Evolutionary conservation across 2,113 vertebrate genomes (phyloP).

Genomic region (Rhea americana): DNA sequence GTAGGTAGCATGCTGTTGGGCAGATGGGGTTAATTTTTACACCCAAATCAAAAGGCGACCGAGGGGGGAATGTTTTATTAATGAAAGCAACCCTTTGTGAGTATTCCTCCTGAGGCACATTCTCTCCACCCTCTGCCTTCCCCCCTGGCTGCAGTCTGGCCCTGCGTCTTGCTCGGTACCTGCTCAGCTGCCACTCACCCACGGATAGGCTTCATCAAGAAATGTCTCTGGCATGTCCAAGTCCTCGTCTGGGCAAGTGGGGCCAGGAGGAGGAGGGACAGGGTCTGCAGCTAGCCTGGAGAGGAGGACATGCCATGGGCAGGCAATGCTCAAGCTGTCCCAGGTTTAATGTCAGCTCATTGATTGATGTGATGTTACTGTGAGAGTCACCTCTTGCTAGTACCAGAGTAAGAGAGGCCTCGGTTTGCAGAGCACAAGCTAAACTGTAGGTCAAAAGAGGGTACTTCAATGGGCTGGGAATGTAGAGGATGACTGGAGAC

Average conservation of each 20-base stretch:
- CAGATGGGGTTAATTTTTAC: conserved; percentile 73
- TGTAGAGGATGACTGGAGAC: background rate
- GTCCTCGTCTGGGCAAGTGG: background rate
- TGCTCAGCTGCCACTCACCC: conserved; percentile 65
- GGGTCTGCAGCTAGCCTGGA: background rate
- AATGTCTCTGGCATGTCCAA: conserved; percentile 38
- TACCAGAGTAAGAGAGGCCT: background rate
- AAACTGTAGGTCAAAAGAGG: background rate
- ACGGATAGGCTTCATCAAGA: conserved; percentile 57
- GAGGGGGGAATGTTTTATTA: conserved; percentile 73
- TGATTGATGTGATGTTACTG: background rate
- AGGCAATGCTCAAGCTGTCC: background rate
- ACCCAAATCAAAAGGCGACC: conserved; percentile 70
- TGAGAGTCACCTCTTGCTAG: background rate
- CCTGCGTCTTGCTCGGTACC: conserved; percentile 51
- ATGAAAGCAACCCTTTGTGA: conserved; percentile 72
- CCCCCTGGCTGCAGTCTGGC: conserved; percentile 67
- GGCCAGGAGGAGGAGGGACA: background rate
- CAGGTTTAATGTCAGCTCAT: background rate
- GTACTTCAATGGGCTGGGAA: background rate
- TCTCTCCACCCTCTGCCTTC: conserved; percentile 61
- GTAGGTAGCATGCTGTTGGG: conserved; percentile 56
- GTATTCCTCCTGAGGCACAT: conserved; percentile 64
- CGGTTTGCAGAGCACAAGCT: background rate
- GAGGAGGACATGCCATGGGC: background rate